Base-by-base conservation (phyloP, 2,888 invertebrate species). In the Rutpela maculata region DNA sequence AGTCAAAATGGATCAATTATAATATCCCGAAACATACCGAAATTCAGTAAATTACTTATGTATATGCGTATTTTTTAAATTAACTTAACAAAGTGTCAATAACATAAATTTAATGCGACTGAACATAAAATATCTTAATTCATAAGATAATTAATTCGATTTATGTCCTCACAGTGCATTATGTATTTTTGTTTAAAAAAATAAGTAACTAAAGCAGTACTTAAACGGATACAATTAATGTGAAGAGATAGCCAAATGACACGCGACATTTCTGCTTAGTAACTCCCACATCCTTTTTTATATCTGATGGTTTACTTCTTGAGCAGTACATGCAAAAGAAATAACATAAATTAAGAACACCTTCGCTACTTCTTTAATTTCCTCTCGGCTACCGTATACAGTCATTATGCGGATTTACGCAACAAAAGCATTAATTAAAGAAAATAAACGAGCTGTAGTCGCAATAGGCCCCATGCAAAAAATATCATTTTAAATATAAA, bases 281-380 rank as follows among this genome's bases (percentile, higher is more conserved):
- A 66, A 71, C 77, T 38, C 74, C 74, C 67, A 77, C 74, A 70
- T 57, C 50, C 66, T 60, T 74, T 67, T 74, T 43, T 11, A 19
- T 74, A 77, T 77, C 77, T 74, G 77, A 77, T 77, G 77, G 77
- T 74, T 70, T 66, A 77, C 73, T 77, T 74, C 74, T 70, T 38
- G 69, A 57, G 35, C 56, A 70, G 65, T 63, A 35, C 69, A 68
- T 70, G 70, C 26, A 38, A 74, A 74, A 35, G 60, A 31, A 72
- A 72, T 72, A 72, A 72, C 62, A 72, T 72, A 72, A 63, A 72
- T 72, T 63, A 72, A 50, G 55, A 72, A 72, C 72, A 62, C 72
- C 62, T 70, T 70, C 60, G 57, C 22, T 38, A 19, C 57, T 59
- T 19, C 18, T 60, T 22, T 19, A 10, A 60, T 60, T 70, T 70